phyloP scores from a whole-genome alignment of 2,888 invertebrate species.

The Venustoraphidia nigricollis region DNA sequence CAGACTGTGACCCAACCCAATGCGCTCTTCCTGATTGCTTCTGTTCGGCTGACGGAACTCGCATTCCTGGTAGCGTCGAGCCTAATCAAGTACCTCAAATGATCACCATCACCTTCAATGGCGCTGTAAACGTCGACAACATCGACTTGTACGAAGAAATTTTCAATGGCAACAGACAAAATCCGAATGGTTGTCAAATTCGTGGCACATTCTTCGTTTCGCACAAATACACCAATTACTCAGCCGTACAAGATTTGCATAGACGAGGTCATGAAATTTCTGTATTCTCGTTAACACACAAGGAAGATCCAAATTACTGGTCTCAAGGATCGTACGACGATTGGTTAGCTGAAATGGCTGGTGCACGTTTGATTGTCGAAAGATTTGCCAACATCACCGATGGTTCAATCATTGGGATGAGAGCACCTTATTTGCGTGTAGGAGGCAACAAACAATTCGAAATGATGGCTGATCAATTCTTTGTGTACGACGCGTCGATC shows the following conservation, averaged over 20 bases:
- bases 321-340: slow-evolving; percentile 72
- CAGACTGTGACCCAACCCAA: slow-evolving; percentile 79
- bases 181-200: slow-evolving; percentile 80
- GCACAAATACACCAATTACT: slow-evolving; percentile 86
- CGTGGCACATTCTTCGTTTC: slow-evolving; percentile 84
- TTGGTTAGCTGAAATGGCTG: slow-evolving; percentile 92
- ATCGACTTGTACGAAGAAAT: slow-evolving; percentile 83
- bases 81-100: slow-evolving; percentile 80
- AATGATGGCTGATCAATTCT: slow-evolving; percentile 93
- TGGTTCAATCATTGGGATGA: slow-evolving; percentile 74
- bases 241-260: slow-evolving; percentile 77
- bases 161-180: slow-evolving; percentile 69
- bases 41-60: slow-evolving; percentile 83
- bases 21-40: slow-evolving; percentile 83
- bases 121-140: slow-evolving; percentile 84
- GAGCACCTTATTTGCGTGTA: slow-evolving; percentile 78
- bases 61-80: slow-evolving; percentile 73
- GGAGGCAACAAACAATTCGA: slow-evolving; percentile 92
- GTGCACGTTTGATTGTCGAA: slow-evolving; percentile 71
- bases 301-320: slow-evolving; percentile 87
- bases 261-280: slow-evolving; percentile 83
- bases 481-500: slow-evolving; percentile 88
- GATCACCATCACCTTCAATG: slow-evolving; percentile 86
- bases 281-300: slow-evolving; percentile 83
- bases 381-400: slow-evolving; percentile 86